Evolutionary conservation across 1,140 invertebrate genomes (phyloP), one percentile per base, ranked within the genome.

Genomic region (Acromyrmex heyeri): DNA sequence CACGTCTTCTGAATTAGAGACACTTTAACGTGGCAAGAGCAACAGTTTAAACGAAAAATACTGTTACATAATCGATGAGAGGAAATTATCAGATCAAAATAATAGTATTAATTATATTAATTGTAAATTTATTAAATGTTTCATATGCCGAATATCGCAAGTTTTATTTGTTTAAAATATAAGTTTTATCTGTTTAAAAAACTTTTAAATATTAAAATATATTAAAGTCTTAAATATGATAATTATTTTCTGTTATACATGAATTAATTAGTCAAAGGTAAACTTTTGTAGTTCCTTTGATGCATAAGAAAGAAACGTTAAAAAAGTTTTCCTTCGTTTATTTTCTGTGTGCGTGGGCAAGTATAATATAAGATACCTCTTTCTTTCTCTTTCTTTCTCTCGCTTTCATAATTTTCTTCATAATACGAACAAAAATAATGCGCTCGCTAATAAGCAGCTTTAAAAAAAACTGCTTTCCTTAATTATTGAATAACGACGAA

Each of bases 1-100:
- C 67, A 44, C 48, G 53, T 62, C 53, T 62, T 38, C 14, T 12
- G 21, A 50, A 38, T 78, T 48, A 73, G 73, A 78, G 82, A 85
- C 73, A 85, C 64, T 85, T 78, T 78, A 65, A 85, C 65, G 48
- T 64, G 77, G 64, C 27, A 48, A 62, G 48, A 64, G 27, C 30
- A 44, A 62, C 48, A 62, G 55, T 86, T 69, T 5, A 70, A 81
- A 86, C 44, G 44, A 48, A 82, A 81, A 65, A 65, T 21, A n/a
- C 48, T 50, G 21, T 55, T 59, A n/a, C 44, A 18, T 44, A n/a
- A 73, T 50, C 69, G 69, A 83, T 50, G 10, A 73, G 3, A 61
- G 2, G 6, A 55, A 57, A 30, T 72, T 59, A 18, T 59, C 48
- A 48, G 27, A 53, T 78, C n/a, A 14, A 53, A 67, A 79, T 53